Percentiles rank a stretch among this genome's conserved stretches.
Evolutionary conservation across 2,888 invertebrate genomes (phyloP).

Genomic region (Eupithecia tripunctaria): DNA sequence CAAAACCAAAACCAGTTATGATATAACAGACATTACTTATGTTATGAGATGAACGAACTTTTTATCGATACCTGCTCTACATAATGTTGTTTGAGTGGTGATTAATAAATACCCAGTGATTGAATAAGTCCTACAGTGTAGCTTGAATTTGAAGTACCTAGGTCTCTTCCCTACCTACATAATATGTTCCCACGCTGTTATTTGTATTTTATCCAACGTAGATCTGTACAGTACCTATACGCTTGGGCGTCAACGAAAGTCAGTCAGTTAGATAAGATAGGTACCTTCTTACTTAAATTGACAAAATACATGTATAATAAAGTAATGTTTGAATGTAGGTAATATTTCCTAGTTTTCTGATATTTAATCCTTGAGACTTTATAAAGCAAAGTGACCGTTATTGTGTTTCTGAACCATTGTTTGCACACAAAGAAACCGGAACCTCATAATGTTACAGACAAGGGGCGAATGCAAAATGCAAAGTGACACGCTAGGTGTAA

Average conservation of each 20-base stretch:
- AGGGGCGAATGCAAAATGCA: constrained; percentile 42
- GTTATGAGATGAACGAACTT: constrained; percentile 26
- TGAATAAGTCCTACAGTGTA: background rate
- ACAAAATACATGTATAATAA: background rate
- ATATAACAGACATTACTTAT: constrained; percentile 39
- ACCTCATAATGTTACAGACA: constrained; percentile 40
- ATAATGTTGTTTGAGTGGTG: background rate
- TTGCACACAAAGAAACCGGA: constrained; percentile 54
- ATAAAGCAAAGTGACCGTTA: constrained; percentile 49
- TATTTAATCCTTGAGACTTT: constrained; percentile 54
- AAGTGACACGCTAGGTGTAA: constrained; percentile 37
- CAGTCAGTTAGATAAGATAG: background rate
- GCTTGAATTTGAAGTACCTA: background rate
- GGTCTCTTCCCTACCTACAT: background rate
- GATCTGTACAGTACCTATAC: background rate
- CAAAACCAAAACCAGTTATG: constrained; percentile 35
- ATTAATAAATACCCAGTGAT: background rate
- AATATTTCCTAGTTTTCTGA: constrained; percentile 43
- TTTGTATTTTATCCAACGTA: background rate
- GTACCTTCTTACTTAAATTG: background rate
- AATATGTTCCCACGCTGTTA: too few species aligned
- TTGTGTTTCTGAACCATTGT: constrained; percentile 53
- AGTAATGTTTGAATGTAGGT: background rate
- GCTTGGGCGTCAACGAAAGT: background rate
- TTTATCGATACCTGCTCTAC: constrained; percentile 15